Evolutionary conservation across 1,140 invertebrate genomes (phyloP).

Genomic region (Leptinotarsa texana): DNA sequence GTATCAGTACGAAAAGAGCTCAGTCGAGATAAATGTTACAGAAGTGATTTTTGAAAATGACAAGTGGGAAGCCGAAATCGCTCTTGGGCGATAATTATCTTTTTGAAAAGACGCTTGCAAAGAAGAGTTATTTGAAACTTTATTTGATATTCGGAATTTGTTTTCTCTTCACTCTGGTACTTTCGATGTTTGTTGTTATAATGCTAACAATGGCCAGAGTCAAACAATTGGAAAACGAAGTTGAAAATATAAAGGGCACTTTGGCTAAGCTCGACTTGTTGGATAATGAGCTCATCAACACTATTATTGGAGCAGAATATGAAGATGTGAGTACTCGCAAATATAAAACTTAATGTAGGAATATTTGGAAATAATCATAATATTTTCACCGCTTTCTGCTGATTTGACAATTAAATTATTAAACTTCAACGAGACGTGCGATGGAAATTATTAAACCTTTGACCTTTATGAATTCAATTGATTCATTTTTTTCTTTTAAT

Average conservation of each 20-base stretch:
- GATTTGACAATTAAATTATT: background rate
- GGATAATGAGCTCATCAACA: background rate
- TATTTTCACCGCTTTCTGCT: background rate
- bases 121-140: background rate
- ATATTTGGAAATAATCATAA: background rate
- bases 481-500: background rate
- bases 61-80: background rate
- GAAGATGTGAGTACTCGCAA: background rate
- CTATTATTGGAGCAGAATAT: background rate
- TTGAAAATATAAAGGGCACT: background rate
- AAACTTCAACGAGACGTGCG: background rate
- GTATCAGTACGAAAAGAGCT: conserved; percentile 5
- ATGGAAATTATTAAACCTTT: background rate
- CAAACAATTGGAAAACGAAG: background rate
- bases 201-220: background rate
- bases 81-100: background rate
- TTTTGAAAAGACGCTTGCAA: background rate
- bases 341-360: background rate
- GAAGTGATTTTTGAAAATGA: background rate
- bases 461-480: background rate
- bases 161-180: background rate
- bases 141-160: background rate
- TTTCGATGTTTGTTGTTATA: background rate
- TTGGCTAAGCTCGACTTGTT: background rate
- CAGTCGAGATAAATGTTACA: background rate